These are phyloP conservation scores for Leptodactylus fallax DNA, from an alignment of 2,797 vertebrate genomes.

Conservation along the genomic window DNA sequence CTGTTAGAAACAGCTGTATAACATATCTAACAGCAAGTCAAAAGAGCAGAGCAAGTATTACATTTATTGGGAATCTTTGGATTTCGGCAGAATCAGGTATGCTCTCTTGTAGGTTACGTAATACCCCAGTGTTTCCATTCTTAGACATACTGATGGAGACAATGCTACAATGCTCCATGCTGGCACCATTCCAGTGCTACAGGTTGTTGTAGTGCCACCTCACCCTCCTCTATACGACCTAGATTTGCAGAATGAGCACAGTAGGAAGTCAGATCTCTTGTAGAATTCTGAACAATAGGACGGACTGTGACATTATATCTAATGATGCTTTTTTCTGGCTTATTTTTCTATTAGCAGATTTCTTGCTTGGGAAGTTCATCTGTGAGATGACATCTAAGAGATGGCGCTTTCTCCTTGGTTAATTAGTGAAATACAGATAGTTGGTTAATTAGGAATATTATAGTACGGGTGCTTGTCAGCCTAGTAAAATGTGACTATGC, in stretches of 20 bases:
- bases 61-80: too few species aligned
- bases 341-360: not conserved
- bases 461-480: not conserved
- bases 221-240: not conserved
- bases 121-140: not conserved
- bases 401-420: not conserved
- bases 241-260: not conserved
- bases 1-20: too few species aligned
- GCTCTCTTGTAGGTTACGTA: not conserved
- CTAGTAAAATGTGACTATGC: too few species aligned
- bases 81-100: not conserved
- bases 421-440: not conserved
- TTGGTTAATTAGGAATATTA: not conserved
- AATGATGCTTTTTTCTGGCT: not conserved
- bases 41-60: too few species aligned
- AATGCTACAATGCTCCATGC: not conserved
- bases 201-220: not conserved
- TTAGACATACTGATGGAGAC: not conserved
- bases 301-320: not conserved
- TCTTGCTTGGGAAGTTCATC: not conserved
- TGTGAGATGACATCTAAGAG: not conserved
- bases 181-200: not conserved
- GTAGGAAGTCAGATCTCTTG: not conserved
- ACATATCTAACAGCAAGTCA: too few species aligned
- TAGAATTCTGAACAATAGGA: not conserved